Evolutionary conservation across 2,888 invertebrate species (phyloP).

Genomic region (Liposcelis brunnea): DNA sequence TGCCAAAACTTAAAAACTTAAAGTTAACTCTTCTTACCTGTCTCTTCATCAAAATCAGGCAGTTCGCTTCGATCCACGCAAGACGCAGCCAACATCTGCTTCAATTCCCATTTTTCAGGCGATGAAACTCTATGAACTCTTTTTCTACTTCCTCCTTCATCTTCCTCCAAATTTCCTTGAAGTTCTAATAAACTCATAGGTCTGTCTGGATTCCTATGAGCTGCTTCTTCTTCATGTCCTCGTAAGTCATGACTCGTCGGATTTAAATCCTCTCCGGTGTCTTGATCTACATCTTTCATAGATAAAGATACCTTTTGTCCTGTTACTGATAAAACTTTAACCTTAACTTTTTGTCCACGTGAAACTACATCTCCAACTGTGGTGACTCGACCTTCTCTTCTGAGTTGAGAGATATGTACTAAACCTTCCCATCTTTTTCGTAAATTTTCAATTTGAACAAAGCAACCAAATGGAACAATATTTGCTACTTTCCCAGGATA

Average conservation of each 20-base stretch:
- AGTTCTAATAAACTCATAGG: constrained; percentile 43
- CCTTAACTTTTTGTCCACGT: constrained; percentile 66
- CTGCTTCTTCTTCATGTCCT: constrained; percentile 37
- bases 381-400: constrained; percentile 84
- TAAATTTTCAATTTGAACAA: constrained; percentile 87
- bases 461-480: constrained; percentile 95
- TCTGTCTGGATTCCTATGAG: constrained; percentile 81
- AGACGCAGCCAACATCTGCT: constrained; percentile 82
- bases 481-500: constrained; percentile 89
- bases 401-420: constrained; percentile 88
- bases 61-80: constrained; percentile 84
- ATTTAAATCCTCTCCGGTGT: constrained; percentile 85
- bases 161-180: constrained; percentile 45
- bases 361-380: constrained; percentile 87
- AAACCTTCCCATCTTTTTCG: constrained; percentile 84
- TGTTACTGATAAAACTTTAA: constrained; percentile 81
- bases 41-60: constrained; percentile 96
- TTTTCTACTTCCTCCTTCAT: constrained; percentile 57
- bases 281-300: constrained; percentile 97
- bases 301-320: constrained; percentile 90
- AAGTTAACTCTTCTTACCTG: no score
- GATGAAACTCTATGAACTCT: constrained; percentile 84
- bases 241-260: constrained; percentile 53
- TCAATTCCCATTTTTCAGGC: constrained; percentile 94
- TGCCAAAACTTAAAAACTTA: no score